Percentiles rank a stretch among this genome's conserved stretches.
Evolutionary conservation across 2,113 vertebrate genomes (phyloP).

Genomic region (Globicephala melas): DNA sequence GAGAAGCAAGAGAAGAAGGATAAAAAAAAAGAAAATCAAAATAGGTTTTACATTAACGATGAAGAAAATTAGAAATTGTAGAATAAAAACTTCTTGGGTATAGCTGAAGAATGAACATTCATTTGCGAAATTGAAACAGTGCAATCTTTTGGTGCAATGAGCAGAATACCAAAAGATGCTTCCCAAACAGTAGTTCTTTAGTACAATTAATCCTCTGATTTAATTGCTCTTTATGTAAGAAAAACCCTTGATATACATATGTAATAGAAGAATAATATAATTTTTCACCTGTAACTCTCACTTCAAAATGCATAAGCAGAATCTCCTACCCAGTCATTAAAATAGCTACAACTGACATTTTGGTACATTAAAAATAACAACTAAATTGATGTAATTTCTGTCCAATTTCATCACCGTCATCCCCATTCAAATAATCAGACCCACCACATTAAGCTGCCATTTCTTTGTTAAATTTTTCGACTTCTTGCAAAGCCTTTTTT

Average conservation of each 20-base stretch:
- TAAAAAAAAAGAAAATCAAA: not conserved
- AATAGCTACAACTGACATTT: conserved; percentile 25
- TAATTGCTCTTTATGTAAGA: conserved; percentile 29
- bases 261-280: not conserved
- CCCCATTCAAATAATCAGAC: conserved; percentile 35
- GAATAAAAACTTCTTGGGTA: not conserved
- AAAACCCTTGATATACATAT: not conserved
- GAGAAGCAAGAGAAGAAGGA: not conserved
- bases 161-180: not conserved
- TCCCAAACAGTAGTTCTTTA: not conserved
- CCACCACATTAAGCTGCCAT: not conserved
- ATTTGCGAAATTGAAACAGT: not conserved
- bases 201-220: not conserved
- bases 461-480: not conserved
- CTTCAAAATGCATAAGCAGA: not conserved
- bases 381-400: not conserved
- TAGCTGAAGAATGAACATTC: not conserved
- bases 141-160: not conserved
- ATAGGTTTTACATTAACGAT: not conserved
- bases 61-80: not conserved
- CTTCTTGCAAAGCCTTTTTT: not conserved
- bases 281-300: not conserved
- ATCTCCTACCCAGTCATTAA: not conserved
- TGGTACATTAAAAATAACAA: conserved; percentile 39
- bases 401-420: not conserved